Evolutionary conservation across 2,113 vertebrate species (phyloP), one percentile per base, ranked within the genome.

Genomic region (Anser cygnoides): DNA sequence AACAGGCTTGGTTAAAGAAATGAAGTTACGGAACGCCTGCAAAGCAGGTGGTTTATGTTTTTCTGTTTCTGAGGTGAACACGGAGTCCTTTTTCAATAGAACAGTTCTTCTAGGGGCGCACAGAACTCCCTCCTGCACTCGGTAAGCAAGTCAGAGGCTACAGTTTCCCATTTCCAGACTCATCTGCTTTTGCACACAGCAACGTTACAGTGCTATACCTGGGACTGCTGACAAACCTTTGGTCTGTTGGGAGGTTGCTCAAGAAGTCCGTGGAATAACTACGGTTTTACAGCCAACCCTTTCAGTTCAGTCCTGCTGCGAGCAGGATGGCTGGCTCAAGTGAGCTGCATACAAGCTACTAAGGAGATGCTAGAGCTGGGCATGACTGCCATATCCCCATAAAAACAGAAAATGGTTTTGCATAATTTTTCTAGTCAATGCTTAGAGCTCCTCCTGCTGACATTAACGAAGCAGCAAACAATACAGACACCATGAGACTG

Each of bases 391-490:
- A 23, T 7, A 76, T 6, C 17, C 68, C 57, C 65, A 72, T 4
- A n/a, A 90, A 88, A 6, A 6, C 14, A 11, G 26, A 23, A 41
- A 66, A 39, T n/a, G 33, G 33, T 26, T 91, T 72, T 68, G 74
- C 11, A 4, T 19, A 2, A 12, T n/a, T 66, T 55, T 61, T 41
- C 44, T 43, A 61, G 55, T 26, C 22, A 10, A 1, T 23, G 41
- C 78, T 18, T 26, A 41, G 52, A 87, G 94, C 89, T 86, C 33
- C 5, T 79, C 71, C 90, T 84, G 86, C 83, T 63, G 63, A 83
- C 68, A 52, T 1, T 1, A 71, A 21, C 3, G 23, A 52, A 75
- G 67, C 73, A 87, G 82, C n/a, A 55, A 37, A 28, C n/a, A 8
- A 22, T 0, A 0, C 15, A 25, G 75, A 11, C 44, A n/a, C 79